These are phyloP conservation scores for Vidua macroura DNA, from an alignment of 2,113 vertebrate species.

Conservation along the genomic window DNA sequence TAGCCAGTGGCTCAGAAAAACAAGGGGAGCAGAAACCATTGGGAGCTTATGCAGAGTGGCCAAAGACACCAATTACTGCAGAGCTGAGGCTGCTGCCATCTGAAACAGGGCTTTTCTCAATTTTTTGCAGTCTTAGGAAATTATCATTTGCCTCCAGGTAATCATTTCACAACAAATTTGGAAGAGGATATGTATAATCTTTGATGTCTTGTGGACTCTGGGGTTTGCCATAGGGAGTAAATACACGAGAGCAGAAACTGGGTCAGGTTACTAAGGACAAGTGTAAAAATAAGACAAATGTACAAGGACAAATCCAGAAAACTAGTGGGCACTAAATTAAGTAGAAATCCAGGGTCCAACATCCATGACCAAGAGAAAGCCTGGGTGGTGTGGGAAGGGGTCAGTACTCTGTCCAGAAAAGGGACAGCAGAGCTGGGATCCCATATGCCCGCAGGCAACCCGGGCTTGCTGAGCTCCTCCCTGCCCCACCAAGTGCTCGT, in stretches of 20 bases:
- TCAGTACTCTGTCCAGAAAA: accelerated
- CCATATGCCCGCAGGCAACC: accelerated
- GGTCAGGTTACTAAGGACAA: slow-evolving; percentile 4
- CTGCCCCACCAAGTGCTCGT: accelerated
- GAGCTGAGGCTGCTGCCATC: background rate
- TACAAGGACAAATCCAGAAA: background rate
- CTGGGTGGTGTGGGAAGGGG: background rate
- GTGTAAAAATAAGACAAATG: background rate
- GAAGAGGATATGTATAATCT: background rate
- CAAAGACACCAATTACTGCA: background rate
- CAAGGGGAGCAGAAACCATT: background rate
- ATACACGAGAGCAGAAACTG: background rate
- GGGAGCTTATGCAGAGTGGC: background rate
- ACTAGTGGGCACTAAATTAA: background rate
- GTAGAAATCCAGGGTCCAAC: background rate
- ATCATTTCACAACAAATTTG: background rate
- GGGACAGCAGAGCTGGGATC: background rate
- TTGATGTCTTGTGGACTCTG: background rate
- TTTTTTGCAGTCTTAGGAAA: background rate
- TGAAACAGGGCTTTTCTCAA: background rate
- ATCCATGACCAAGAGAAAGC: background rate
- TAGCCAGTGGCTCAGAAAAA: background rate
- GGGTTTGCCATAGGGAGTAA: background rate
- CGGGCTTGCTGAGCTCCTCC: background rate
- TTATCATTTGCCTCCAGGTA: background rate